Conservation (phyloP, 2,797 vertebrate species). For the Bradypodion ventrale region DNA sequence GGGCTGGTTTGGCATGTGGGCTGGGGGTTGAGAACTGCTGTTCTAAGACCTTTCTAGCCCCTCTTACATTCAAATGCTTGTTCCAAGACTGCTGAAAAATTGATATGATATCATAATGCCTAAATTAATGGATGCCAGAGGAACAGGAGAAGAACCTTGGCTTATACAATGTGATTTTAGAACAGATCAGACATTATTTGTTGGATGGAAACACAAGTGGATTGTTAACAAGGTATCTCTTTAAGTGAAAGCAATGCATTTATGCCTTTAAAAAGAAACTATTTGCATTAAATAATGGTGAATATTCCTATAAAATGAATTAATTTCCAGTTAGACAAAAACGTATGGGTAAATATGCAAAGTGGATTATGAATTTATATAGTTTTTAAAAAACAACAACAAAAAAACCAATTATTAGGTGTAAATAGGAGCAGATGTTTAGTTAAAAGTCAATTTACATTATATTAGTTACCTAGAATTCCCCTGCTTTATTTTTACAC, state of each 20-base stretch:
- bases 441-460: constrained; percentile 30
- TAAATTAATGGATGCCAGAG: neutral
- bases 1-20: too few relatives aligned
- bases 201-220: neutral
- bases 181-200: neutral
- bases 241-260: neutral
- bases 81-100: neutral
- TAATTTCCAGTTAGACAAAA: constrained; percentile 17
- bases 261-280: constrained; percentile 24
- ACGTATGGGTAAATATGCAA: neutral
- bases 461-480: rapidly evolving
- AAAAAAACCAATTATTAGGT: neutral
- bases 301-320: constrained; percentile 7
- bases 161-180: neutral
- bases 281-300: constrained; percentile 28
- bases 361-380: neutral
- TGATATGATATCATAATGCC: neutral
- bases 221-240: constrained; percentile 22
- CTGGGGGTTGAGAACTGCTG: too few relatives aligned
- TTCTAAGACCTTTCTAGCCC: neutral
- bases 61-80: neutral
- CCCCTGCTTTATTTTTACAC: neutral
- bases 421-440: neutral
- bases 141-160: neutral
- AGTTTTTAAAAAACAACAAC: neutral